Evolutionary conservation across 1,140 invertebrate species (phyloP).

Genomic region (Aphelenchoides besseyi): DNA sequence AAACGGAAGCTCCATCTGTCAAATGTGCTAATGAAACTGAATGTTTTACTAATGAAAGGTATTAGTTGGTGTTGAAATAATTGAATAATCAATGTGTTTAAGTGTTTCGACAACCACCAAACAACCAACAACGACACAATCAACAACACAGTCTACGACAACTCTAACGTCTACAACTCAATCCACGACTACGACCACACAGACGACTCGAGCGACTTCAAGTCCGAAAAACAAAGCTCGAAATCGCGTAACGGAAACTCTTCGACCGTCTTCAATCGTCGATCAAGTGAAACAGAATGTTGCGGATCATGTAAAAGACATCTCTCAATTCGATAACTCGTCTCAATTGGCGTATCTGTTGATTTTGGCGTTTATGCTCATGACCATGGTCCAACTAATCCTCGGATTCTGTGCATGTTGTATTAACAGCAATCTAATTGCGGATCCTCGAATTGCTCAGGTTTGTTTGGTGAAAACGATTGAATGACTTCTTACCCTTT

Average conservation of each 20-base stretch:
- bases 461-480: neutral
- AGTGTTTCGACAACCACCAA: neutral
- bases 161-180: slow-evolving; percentile 20
- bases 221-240: slow-evolving; percentile 11
- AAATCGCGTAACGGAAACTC: slow-evolving; percentile 17
- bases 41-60: neutral
- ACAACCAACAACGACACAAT: neutral
- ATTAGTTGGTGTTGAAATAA: neutral
- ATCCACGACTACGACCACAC: slow-evolving; percentile 18
- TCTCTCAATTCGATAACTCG: neutral
- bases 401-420: slow-evolving; percentile 19
- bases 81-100: neutral
- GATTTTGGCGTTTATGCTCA: neutral
- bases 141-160: slow-evolving; percentile 8
- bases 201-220: neutral
- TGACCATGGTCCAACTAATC: neutral
- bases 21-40: neutral
- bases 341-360: slow-evolving; percentile 7
- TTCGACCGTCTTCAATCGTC: neutral
- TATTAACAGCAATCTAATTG: neutral
- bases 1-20: neutral
- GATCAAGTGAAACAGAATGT: neutral
- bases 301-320: too few relatives aligned
- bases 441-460: slow-evolving; percentile 11
- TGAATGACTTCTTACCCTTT: neutral